Evolutionary conservation across 2,888 invertebrate genomes (phyloP), one percentile per base, ranked within the genome.

Genomic region (Amiota communis): DNA sequence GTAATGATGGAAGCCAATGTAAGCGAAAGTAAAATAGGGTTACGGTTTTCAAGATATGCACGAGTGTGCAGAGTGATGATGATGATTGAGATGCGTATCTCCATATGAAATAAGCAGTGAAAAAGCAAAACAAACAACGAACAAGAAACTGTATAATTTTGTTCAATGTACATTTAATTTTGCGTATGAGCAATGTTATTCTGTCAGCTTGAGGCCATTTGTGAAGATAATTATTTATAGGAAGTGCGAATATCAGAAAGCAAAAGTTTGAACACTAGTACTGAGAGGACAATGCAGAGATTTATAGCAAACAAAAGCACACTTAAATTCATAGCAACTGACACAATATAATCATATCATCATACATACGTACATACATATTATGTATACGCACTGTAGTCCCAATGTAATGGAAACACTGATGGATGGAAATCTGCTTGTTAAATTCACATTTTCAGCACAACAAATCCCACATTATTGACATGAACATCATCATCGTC

Each of bases 61-160:
- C n/a, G n/a, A 36, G 36, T 0, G 36, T 6, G 2, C 36, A 36
- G 6, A 36, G 6, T 12, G 36, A 36, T 6, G 36, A 67, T n/a
- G n/a, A n/a, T 51, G 67, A 67, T 67, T 67, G 51, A 67, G 51
- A 20, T 23, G 20, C 15, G 23, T 49, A 67, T 51, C 51, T 15
- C 23, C 13, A 67, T 23, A 10, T 48, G 51, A 48, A 67, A 67
- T 59, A 20, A 20, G 36, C 13, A 67, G 3, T 17, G 9, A 17
- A 48, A 51, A 67, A 10, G 57, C 57, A n/a, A n/a, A 17, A 17
- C 57, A 15, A 15, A 36, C 6, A n/a, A 51, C n/a, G 53, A 17
- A 13, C 4, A 36, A 36, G n/a, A 15, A 57, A 57, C 6, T 57
- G 10, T 8, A n/a, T 57, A 57, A 1, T 10, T 51, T 11, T 23